Conservation (phyloP, 2,113 vertebrate species). For the Ranitomeya imitator region DNA sequence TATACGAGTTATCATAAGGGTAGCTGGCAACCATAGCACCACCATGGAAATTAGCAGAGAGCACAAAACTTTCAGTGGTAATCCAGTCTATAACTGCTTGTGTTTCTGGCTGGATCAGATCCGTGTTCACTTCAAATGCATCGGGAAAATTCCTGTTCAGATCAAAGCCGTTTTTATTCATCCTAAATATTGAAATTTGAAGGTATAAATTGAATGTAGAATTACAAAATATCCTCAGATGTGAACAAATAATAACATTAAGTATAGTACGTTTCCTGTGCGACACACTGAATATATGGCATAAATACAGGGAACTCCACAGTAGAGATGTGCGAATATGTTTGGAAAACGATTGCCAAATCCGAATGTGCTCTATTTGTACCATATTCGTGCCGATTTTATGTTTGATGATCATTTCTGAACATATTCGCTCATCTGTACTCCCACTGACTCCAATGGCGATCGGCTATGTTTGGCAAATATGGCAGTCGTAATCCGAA, state of each 20-base stretch:
- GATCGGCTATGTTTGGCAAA: no score
- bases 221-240: background rate
- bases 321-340: no score
- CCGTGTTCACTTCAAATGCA: conserved; percentile 68
- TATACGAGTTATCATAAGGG: conserved; percentile 87
- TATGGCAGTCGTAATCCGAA: no score
- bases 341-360: no score
- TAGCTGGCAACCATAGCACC: conserved; percentile 94
- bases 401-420: no score
- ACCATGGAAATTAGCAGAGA: conserved; percentile 94
- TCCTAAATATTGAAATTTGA: conserved; percentile 70
- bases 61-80: conserved; percentile 82
- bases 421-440: no score
- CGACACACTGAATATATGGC: background rate
- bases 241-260: background rate
- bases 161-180: conserved; percentile 80
- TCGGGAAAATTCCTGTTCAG: conserved; percentile 95
- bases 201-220: background rate
- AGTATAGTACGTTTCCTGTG: background rate
- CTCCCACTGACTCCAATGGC: no score
- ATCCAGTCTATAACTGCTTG: conserved; percentile 88
- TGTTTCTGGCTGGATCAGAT: conserved; percentile 81
- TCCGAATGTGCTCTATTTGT: no score
- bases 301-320: no score
- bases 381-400: no score